Conservation (phyloP, 2,113 vertebrate species). For the Herpailurus yagouaroundi region DNA sequence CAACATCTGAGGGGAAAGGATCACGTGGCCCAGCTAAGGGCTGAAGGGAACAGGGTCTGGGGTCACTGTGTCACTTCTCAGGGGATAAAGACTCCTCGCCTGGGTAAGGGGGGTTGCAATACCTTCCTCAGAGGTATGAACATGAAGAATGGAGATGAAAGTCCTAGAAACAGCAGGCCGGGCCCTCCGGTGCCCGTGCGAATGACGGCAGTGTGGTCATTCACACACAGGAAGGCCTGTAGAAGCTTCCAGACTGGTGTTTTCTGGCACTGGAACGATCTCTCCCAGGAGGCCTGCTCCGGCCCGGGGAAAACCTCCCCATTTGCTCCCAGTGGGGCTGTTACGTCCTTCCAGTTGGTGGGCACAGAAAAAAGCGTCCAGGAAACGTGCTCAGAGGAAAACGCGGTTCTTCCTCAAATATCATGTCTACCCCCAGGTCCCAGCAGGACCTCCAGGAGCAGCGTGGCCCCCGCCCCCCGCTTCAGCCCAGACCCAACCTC, state of each 20-base stretch:
- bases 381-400: not conserved
- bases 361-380: not conserved
- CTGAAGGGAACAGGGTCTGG: not conserved
- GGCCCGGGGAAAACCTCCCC: not conserved
- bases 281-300: not conserved
- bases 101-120: not conserved
- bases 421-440: not conserved
- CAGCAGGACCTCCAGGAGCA: not conserved
- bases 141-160: not conserved
- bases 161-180: not conserved
- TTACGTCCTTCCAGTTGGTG: not conserved
- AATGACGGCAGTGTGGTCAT: not conserved
- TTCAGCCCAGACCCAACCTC: not conserved
- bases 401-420: not conserved
- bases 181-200: fast-evolving
- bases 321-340: not conserved
- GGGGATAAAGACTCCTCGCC: not conserved
- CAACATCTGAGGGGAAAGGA: not conserved
- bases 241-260: not conserved
- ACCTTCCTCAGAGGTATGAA: not conserved
- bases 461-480: not conserved
- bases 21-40: fast-evolving
- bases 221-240: not conserved
- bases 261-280: not conserved
- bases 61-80: not conserved